Evolutionary conservation across 2,797 vertebrate genomes (phyloP), one percentile per base, ranked within the genome.

Genomic region (Pseudomugil tenellus): DNA sequence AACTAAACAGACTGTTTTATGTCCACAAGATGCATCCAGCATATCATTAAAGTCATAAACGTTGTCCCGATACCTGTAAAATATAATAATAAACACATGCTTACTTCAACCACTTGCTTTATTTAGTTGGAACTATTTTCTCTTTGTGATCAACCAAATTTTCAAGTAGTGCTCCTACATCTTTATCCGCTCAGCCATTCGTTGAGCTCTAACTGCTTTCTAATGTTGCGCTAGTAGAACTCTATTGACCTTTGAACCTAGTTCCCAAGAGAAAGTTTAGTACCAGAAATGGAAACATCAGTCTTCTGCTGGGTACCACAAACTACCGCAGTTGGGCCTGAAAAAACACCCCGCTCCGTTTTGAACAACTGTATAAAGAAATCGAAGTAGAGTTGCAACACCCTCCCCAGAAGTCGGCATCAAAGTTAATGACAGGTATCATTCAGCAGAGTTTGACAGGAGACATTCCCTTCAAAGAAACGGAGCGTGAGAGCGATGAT

Each of bases 271-370:
- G 74, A 82, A 82, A 70, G 78, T 83, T 85, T 73, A 84, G 26
- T 63, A 74, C 77, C 77, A 77, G 68, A 70, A 87, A 83, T 87
- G 78, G 81, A 89, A 89, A 87, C 81, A 72, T 84, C 81, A 54
- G 58, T 81, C 84, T 66, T 71, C 65, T 66, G 41, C 35, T 39
- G 60, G 65, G 72, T 66, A 76, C 71, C 77, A 83, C 70, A 72
- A 75, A 74, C 49, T 12, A 52, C 26, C 64, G 55, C 60, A 25
- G 41, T 64, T 60, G 65, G 51, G 17, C 66, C 28, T 17, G 32
- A 72, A 72, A 69, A 54, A 62, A 41, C n/a, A 14, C 17, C 53
- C 51, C 35, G 32, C 70, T 64, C 57, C 48, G 35, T 52, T 64
- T 63, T 62, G 29, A 79, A 55, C 49, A 4, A 49, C 48, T 43